Evolutionary conservation across 2,888 invertebrate species (phyloP), one percentile per base, ranked within the genome.

Genomic region (Calameuta pallipes): DNA sequence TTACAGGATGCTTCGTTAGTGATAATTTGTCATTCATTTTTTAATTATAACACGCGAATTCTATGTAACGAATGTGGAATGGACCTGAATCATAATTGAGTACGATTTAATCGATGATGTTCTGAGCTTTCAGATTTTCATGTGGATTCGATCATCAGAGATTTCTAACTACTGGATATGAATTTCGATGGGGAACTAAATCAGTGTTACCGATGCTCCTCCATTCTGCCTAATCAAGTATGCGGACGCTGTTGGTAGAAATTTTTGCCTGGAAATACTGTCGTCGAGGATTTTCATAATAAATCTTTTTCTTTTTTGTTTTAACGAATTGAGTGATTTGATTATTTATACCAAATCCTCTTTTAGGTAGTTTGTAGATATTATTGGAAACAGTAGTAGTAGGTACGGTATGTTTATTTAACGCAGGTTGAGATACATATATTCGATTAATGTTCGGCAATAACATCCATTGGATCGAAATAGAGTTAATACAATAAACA

Each of bases 51-150:
- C 33, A 71, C 34, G 71, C 71, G 13, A 71, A 31, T 11, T 71
- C 71, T 9, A 4, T 71, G 71, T 71, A 71, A 71, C 71, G 31
- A 68, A 82, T 77, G 23, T 23, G 56, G 56, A 56, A 56, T 23
- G 23, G 23, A 76, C 74, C 74, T 71, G 31, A 34, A 34, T 69
- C n/a, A 37, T 68, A 75, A 73, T 68, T 23, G 69, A 34, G 70
- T n/a, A n/a, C 69, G 77, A 77, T 76, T 82, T 81, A 82, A 80
- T 76, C n/a, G 77, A 69, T 36, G 11, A 78, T 73, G 77, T 33
- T 81, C 33, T 79, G 77, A 80, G 78, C 68, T 82, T 82, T 82
- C 82, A 81, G 82, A 80, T 82, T 69, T 68, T 75, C 71, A 71
- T 33, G 31, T 33, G 33, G 71, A 15, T 15, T 31, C 33, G 56